Conservation (phyloP, 2,113 vertebrate genomes). For the Vireo altiloquus region DNA sequence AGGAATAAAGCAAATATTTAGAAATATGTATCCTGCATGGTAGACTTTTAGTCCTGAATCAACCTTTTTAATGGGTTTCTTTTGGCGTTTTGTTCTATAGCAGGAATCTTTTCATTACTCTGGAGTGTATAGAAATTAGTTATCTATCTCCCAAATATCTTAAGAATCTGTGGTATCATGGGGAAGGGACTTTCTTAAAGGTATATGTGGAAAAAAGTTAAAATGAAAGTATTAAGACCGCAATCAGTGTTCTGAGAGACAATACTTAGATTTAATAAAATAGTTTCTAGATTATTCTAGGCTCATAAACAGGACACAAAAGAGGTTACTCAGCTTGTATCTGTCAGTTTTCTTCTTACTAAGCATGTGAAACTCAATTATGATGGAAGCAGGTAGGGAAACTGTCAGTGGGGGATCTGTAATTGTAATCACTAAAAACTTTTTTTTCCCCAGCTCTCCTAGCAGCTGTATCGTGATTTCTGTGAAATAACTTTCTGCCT, state of each 20-base stretch:
- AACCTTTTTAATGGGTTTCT: not conserved
- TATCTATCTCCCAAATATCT: not conserved
- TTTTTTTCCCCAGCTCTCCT: not conserved
- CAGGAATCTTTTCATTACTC: not conserved
- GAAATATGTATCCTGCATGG: not conserved
- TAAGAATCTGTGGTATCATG: not conserved
- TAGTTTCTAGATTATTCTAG: not conserved
- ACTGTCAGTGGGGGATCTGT: not conserved
- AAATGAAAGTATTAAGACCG: not conserved
- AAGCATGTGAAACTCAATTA: not conserved
- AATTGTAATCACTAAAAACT: not conserved
- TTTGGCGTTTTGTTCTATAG: not conserved
- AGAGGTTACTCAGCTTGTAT: not conserved
- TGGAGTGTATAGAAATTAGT: not conserved
- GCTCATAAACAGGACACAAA: not conserved
- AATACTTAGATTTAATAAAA: not conserved
- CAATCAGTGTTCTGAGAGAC: not conserved
- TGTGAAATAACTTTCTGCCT: constrained; percentile 13
- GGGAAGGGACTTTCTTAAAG: not conserved
- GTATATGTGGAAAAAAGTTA: not conserved
- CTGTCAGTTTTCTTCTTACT: not conserved
- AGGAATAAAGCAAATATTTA: not conserved
- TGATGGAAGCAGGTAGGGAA: not conserved
- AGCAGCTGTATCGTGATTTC: not conserved
- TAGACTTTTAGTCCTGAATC: not conserved